These are phyloP conservation scores for Cyclura pinguis DNA, from an alignment of 2,797 vertebrate genomes.

Conservation along the genomic window DNA sequence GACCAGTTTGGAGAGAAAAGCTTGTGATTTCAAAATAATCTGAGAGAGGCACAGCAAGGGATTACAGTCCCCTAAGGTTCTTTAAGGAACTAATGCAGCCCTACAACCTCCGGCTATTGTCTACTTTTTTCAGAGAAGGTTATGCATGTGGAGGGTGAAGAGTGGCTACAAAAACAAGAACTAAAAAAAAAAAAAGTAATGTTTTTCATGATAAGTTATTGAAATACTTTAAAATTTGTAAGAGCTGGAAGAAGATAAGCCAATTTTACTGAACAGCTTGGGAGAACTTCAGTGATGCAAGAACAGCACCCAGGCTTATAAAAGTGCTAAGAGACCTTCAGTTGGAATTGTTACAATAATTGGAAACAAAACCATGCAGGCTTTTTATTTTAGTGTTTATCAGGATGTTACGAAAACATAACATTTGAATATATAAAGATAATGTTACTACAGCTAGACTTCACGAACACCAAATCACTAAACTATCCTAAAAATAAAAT, in stretches of 20 bases:
- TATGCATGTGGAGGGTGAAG: background rate
- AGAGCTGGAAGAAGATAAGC: background rate
- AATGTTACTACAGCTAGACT: background rate
- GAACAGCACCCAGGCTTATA: background rate
- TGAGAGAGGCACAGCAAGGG: no score
- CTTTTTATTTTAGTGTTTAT: background rate
- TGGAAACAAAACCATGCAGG: background rate
- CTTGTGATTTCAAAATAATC: no score
- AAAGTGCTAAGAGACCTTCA: background rate
- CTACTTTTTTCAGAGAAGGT: no score
- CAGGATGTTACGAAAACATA: background rate
- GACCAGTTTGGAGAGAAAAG: no score
- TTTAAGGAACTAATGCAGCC: no score
- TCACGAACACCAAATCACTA: background rate
- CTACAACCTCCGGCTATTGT: no score
- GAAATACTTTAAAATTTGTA: background rate
- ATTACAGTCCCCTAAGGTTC: no score
- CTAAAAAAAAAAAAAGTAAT: background rate
- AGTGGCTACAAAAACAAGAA: background rate
- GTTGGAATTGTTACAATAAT: background rate
- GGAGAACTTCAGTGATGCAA: slow-evolving; percentile 6
- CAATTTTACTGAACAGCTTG: slow-evolving; percentile 24
- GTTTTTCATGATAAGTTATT: background rate
- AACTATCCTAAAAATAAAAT: no score
- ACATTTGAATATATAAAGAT: background rate